Base-by-base conservation (phyloP, 2,888 invertebrate genomes). In the Acanthosepion lycidas region DNA sequence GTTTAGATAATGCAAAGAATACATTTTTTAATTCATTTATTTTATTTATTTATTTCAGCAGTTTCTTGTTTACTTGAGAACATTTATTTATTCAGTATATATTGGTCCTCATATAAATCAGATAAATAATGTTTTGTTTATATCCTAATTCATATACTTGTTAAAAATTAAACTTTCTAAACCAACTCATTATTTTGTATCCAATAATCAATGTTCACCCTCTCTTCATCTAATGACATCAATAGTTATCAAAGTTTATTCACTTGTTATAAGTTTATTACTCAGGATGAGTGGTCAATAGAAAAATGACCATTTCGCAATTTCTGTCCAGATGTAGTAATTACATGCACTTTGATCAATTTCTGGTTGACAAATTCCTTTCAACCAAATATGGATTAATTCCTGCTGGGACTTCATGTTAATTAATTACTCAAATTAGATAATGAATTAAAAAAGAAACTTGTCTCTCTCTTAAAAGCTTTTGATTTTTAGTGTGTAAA, bases 231-330 rank as follows among this genome's bases (percentile, higher is more conserved):
- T 15, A 78, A n/a, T 78, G 12, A 78, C 12, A 78, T 78, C 78
- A 78, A 33, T 78, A 28, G 28, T 18, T 33, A 78, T 78, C 78
- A 78, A 78, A 78, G 4, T 9, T n/a, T 78, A 3, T 59, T 23
- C 8, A 28, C n/a, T 78, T 78, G n/a, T 78, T n/a, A 33, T 33
- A 78, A n/a, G n/a, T 78, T 78, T 78, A 78, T 78, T n/a, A 33
- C n/a, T 12, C n/a, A 78, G n/a, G 78, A n/a, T 78, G n/a, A n/a
- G 28, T 8, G 12, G 28, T 78, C 78, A n/a, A n/a, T 78, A 9
- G 78, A n/a, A 78, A 78, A 78, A 78, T 78, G 78, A 78, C 78
- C n/a, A 78, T 78, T 33, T 78, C 33, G n/a, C 78, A 78, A 78
- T 78, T 15, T 15, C 78, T 78, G 78, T 78, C 78, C 78, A 78